Percentiles rank a stretch among this genome's conserved stretches.
phyloP scores from a whole-genome alignment of 2,888 invertebrate genomes.

The Campoletis raptor region DNA sequence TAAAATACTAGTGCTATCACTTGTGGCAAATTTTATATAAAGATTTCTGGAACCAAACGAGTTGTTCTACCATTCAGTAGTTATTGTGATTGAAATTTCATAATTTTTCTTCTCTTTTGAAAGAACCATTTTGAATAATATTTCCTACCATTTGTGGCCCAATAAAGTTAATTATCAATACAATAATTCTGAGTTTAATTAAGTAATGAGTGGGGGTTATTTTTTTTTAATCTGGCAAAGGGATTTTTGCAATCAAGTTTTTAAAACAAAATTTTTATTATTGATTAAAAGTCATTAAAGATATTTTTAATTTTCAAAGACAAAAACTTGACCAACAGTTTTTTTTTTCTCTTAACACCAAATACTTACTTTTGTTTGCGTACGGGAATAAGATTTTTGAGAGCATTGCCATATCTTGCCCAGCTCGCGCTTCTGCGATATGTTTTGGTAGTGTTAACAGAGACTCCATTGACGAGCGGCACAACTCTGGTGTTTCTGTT shows the following conservation, averaged over 20 bases:
- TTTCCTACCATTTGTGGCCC: no score
- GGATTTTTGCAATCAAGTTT: no score
- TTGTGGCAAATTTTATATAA: background rate
- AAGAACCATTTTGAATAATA: no score
- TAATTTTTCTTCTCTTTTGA: background rate
- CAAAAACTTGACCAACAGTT: background rate
- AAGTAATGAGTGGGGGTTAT: no score
- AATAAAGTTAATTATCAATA: background rate
- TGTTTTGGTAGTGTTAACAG: background rate
- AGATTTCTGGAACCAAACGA: background rate
- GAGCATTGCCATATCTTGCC: slow-evolving; percentile 76
- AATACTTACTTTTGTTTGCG: slow-evolving; percentile 75
- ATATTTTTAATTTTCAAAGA: background rate
- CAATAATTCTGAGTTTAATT: no score
- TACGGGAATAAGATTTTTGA: slow-evolving; percentile 79
- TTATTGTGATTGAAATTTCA: background rate
- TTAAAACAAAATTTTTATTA: background rate
- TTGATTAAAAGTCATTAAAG: background rate
- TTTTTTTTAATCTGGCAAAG: no score
- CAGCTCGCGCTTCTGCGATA: slow-evolving; percentile 69
- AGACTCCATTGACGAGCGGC: slow-evolving; percentile 47
- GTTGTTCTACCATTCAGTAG: background rate
- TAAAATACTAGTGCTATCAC: background rate
- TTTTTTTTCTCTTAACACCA: background rate
- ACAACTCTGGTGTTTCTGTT: slow-evolving; percentile 4